Evolutionary conservation across 2,888 invertebrate species (phyloP), one percentile per base, ranked within the genome.

Genomic region (Tipula unca): DNA sequence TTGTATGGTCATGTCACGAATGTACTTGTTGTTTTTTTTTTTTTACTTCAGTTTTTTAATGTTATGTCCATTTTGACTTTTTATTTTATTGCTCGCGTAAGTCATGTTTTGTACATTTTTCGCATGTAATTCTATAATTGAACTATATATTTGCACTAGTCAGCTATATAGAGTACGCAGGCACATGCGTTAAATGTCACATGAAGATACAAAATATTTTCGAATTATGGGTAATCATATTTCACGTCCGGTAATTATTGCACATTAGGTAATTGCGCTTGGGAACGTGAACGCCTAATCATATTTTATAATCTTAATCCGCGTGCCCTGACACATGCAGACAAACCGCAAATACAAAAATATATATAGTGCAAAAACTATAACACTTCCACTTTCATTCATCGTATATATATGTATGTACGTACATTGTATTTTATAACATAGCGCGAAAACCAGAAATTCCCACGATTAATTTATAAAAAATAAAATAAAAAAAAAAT

Each of bases 301-400:
- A 25, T 25, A 69, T 20, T 25, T 4, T 69, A 25, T 25, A 69
- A 54, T 54, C 20, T 69, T 20, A 25, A 25, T 25, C 69, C n/a
- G 48, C 48, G 32, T 6, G 32, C 32, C n/a, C n/a, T 32, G 0
- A 17, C 48, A 17, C 48, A 8, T 69, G n/a, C n/a, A n/a, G n/a
- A n/a, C n/a, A n/a, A n/a, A n/a, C n/a, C n/a, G 2, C 69, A 69
- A n/a, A 48, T 8, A 69, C 69, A 69, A 69, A 69, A 3, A 48
- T 17, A n/a, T n/a, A n/a, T n/a, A 17, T 48, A 48, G 17, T n/a
- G 48, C 69, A 69, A 25, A 69, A 69, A 69, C 3, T 69, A 25
- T 69, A 69, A 69, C 69, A 69, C 69, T 69, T 69, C 69, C 69
- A 69, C 69, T 69, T 69, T 69, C 69, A 69, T 69, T 69, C 69